Percentiles rank a stretch among this genome's conserved stretches.
phyloP scores from a whole-genome alignment of 2,888 invertebrate species.

The Amphiduros pacificus region DNA sequence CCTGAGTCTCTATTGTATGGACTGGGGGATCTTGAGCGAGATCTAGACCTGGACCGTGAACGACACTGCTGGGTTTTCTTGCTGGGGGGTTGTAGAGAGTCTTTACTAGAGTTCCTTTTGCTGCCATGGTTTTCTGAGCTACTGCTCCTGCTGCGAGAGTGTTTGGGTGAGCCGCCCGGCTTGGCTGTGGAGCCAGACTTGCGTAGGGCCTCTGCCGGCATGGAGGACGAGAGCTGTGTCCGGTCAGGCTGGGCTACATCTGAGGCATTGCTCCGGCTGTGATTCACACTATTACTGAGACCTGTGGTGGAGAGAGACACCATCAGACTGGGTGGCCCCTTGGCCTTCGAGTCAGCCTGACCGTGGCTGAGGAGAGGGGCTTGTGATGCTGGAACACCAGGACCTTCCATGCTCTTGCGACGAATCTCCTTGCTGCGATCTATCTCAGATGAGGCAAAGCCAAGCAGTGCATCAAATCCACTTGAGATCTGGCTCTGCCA shows the following conservation, averaged over 20 bases:
- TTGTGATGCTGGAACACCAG: too few relatives aligned
- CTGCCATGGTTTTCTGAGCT: constrained; percentile 11
- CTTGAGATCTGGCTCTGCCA: constrained; percentile 93
- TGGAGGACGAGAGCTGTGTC: not conserved
- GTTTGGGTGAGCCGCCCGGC: not conserved
- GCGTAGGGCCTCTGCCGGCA: not conserved
- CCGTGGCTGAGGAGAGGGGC: too few relatives aligned
- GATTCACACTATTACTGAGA: not conserved
- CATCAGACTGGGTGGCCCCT: not conserved
- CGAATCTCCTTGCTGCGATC: constrained; percentile 61
- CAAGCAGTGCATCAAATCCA: constrained; percentile 90
- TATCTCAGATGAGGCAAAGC: constrained; percentile 88
- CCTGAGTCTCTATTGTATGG: constrained; percentile 1
- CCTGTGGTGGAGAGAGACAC: not conserved
- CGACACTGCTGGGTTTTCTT: not conserved
- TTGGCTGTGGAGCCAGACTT: not conserved
- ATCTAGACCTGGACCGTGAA: constrained; percentile 1
- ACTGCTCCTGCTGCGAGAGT: constrained; percentile 8
- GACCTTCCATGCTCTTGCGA: constrained; percentile 20
- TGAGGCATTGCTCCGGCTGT: not conserved
- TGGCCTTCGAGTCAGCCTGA: not conserved
- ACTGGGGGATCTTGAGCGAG: constrained; percentile 11
- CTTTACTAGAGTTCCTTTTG: not conserved
- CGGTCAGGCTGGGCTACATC: not conserved
- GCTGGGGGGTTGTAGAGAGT: not conserved